Base-by-base conservation (phyloP, 2,113 vertebrate genomes). In the Lontra canadensis region DNA sequence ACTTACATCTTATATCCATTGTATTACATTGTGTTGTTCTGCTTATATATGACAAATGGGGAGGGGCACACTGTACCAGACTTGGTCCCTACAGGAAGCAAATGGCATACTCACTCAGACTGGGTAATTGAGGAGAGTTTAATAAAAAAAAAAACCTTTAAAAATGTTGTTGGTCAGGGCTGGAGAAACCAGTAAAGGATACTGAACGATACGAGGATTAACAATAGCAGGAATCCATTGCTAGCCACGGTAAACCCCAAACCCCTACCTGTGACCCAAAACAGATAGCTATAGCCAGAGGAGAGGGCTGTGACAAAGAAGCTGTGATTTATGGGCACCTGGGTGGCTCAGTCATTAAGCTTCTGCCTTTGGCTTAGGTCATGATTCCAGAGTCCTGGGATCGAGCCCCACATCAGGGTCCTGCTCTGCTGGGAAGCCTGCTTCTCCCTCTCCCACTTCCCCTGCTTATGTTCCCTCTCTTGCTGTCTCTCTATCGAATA, bases 201-300 rank as follows among this genome's bases (percentile, higher is more conserved):
- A 89, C 55, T 84, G 23, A 93, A 57, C 26, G n/a, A 36, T 80
- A 57, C 13, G 18, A 84, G 76, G 69, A 88, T 92, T 79, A 92
- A 88, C 47, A 87, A 92, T 39, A 78, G 82, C 63, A 93, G 85
- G 81, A 96, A 96, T 71, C 20, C 57, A 88, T 76, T 42, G 78
- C 13, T 1, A 88, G 47, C 36, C 78, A 69, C 23, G 11, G 26
- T n/a, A 25, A 8, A 3, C n/a, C 78, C 31, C n/a, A 55, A 57
- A 7, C 57, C 57, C 11, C 47, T 39, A 94, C 95, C 52, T 63
- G 47, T 78, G 95, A 82, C n/a, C 57, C 80, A 55, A 57, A 91
- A 25, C 74, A 76, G 20, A 52, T 11, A 89, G 34, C 23, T 63
- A n/a, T 2, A 25, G 65, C 44, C 20, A 18, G 36, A 44, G 67